Conservation (phyloP, 1,140 invertebrate species). For the Pseudachorutes palmiensis region DNA sequence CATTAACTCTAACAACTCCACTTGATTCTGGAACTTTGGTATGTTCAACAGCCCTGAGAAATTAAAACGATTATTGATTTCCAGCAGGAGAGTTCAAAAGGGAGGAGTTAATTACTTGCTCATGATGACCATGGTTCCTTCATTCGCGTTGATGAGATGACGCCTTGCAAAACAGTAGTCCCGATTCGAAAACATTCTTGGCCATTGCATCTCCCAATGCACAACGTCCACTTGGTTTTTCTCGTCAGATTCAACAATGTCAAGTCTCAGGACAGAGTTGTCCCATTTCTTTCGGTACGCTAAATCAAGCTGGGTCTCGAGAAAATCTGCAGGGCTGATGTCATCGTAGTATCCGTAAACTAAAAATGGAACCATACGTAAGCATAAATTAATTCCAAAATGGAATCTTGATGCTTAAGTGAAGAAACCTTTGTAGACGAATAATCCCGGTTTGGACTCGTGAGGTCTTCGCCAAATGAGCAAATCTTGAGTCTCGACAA, state of each 20-base stretch:
- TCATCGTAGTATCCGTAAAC: slow-evolving; percentile 73
- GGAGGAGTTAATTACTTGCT: slow-evolving; percentile 42
- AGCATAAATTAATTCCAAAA: slow-evolving; percentile 4
- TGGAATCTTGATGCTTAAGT: too few species aligned
- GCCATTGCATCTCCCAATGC: slow-evolving; percentile 69
- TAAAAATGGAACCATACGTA: too few species aligned
- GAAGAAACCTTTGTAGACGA: slow-evolving; percentile 74
- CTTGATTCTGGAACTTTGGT: slow-evolving; percentile 31
- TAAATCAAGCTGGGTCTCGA: slow-evolving; percentile 69
- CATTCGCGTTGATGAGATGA: slow-evolving; percentile 53
- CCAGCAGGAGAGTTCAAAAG: neutral
- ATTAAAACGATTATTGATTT: slow-evolving; percentile 25
- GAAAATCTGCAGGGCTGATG: slow-evolving; percentile 66
- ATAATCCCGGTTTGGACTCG: slow-evolving; percentile 51
- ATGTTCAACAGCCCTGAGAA: slow-evolving; percentile 34
- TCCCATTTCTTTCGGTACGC: slow-evolving; percentile 73
- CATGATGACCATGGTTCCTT: slow-evolving; percentile 52
- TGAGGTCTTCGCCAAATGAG: slow-evolving; percentile 70
- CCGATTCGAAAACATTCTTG: slow-evolving; percentile 66
- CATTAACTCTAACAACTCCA: slow-evolving; percentile 52
- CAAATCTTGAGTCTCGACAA: slow-evolving; percentile 67
- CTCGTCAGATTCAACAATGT: slow-evolving; percentile 59
- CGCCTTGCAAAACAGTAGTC: slow-evolving; percentile 77
- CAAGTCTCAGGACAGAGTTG: slow-evolving; percentile 59
- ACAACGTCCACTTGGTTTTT: slow-evolving; percentile 56